A percentile compares a stretch with the other conserved stretches of the same genome.
Evolutionary conservation across 2,888 invertebrate species (phyloP).

Genomic region (Chymomyza fuscimana): DNA sequence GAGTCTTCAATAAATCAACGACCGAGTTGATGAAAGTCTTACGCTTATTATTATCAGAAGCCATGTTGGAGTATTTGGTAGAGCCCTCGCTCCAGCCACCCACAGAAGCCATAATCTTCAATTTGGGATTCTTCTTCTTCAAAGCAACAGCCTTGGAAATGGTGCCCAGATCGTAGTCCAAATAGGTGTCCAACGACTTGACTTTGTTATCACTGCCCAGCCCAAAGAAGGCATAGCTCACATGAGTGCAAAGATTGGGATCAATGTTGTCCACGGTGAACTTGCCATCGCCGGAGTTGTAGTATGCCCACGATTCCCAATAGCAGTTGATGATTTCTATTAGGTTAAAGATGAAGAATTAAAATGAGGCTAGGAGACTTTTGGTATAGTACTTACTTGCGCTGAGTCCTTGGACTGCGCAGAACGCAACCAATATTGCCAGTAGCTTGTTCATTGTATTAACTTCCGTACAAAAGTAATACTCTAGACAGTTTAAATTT

Average conservation of each 20-base stretch:
- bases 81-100: slow-evolving; percentile 97
- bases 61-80: slow-evolving; percentile 90
- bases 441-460: slow-evolving; percentile 47
- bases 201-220: slow-evolving; percentile 50
- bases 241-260: slow-evolving; percentile 66
- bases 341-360: background rate
- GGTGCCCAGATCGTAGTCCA: slow-evolving; percentile 56
- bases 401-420: slow-evolving; percentile 35
- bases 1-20: slow-evolving; percentile 86
- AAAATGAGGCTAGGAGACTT: background rate
- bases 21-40: slow-evolving; percentile 87
- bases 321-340: slow-evolving; percentile 68
- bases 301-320: slow-evolving; percentile 69
- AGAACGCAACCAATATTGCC: slow-evolving; percentile 36
- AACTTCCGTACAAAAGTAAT: background rate
- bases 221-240: slow-evolving; percentile 71
- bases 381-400: slow-evolving; percentile 42
- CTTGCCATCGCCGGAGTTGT: slow-evolving; percentile 62
- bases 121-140: slow-evolving; percentile 56
- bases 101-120: slow-evolving; percentile 89
- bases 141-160: slow-evolving; percentile 59
- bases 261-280: slow-evolving; percentile 59
- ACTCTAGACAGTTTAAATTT: slow-evolving; percentile 2
- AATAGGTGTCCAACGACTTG: slow-evolving; percentile 59
- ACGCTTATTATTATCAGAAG: slow-evolving; percentile 86